Percentiles rank a stretch among this genome's conserved stretches.
Evolutionary conservation across 2,113 vertebrate species (phyloP).

Genomic region (Drymodes brunneopygia): DNA sequence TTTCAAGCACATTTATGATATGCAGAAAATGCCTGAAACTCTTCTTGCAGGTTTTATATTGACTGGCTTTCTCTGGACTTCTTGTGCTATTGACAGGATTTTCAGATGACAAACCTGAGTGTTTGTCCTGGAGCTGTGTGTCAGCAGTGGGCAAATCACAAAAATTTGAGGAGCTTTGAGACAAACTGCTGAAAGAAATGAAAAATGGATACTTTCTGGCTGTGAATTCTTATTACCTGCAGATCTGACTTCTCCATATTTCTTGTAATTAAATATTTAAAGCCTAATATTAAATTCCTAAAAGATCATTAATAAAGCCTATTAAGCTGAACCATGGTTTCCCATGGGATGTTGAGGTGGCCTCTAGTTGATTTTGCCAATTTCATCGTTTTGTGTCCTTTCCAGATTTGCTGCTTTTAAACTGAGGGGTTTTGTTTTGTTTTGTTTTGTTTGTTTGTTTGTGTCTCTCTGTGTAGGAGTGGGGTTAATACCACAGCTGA

Average conservation of each 20-base stretch:
- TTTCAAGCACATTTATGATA: neutral
- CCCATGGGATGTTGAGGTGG: neutral
- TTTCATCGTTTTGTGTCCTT: neutral
- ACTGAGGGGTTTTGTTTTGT: neutral
- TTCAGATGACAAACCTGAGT: neutral
- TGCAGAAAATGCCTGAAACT: neutral
- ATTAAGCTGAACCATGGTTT: neutral
- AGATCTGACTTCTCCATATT: neutral
- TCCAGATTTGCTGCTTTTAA: neutral
- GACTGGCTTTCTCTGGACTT: neutral
- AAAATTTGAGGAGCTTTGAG: neutral
- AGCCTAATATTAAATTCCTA: neutral
- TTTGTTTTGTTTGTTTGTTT: neutral
- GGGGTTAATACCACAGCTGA: neutral
- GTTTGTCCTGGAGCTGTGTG: neutral
- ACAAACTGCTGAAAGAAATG: neutral
- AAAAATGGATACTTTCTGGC: neutral
- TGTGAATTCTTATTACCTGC: neutral
- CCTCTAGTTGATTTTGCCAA: neutral
- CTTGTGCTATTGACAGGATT: neutral
- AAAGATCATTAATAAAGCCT: neutral
- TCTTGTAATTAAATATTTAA: conserved; percentile 30
- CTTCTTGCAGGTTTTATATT: neutral
- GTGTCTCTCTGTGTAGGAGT: neutral
- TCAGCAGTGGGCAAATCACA: neutral